These are phyloP conservation scores for Tupiocoris notatus DNA, from an alignment of 2,888 invertebrate genomes.

Conservation along the genomic window DNA sequence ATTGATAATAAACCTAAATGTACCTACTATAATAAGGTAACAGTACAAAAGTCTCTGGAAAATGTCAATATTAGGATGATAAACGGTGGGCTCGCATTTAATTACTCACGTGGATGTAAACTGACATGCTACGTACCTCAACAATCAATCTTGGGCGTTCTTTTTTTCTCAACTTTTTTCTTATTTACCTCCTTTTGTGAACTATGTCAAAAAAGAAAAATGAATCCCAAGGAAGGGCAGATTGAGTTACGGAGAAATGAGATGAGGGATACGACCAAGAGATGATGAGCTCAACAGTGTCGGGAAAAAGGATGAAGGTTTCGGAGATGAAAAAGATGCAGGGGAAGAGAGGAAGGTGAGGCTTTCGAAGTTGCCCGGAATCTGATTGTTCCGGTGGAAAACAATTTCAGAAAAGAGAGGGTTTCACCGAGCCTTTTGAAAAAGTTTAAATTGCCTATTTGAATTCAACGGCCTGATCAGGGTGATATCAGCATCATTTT, in stretches of 20 bases:
- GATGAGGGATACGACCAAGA: not conserved
- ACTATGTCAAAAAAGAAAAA: not conserved
- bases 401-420: slow-evolving; percentile 9
- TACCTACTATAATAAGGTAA: too few species aligned
- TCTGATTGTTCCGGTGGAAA: slow-evolving; percentile 35
- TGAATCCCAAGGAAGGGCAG: not conserved
- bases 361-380: slow-evolving; percentile 23
- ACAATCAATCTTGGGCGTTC: too few species aligned
- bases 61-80: too few species aligned
- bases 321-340: not conserved
- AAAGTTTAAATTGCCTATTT: slow-evolving; percentile 39
- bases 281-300: not conserved
- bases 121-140: too few species aligned
- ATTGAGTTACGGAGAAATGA: not conserved
- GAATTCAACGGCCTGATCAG: slow-evolving; percentile 29
- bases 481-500: slow-evolving; percentile 36
- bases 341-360: not conserved
- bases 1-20: too few species aligned
- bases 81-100: too few species aligned
- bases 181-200: not conserved
- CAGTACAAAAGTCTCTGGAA: too few species aligned
- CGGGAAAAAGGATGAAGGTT: not conserved
- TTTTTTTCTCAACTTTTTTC: too few species aligned
- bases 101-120: too few species aligned
- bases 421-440: slow-evolving; percentile 18